Percentiles rank a stretch among this genome's conserved stretches.
Conservation (phyloP, 2,113 vertebrate genomes). For the Nerophis ophidion region DNA sequence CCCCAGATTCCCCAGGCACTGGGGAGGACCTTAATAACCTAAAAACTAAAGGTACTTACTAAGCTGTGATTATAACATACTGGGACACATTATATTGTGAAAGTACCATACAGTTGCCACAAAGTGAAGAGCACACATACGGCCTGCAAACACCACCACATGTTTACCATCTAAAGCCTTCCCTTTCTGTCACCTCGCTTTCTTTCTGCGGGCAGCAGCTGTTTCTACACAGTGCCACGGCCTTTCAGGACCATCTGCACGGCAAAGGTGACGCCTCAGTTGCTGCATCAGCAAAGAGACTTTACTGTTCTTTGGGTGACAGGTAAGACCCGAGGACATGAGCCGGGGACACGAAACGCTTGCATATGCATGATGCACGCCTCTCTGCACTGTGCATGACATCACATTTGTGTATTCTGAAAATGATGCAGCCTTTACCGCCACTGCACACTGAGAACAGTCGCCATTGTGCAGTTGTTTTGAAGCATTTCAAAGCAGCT, state of each 20-base stretch:
- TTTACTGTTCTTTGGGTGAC: constrained; percentile 38
- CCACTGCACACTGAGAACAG: constrained; percentile 20
- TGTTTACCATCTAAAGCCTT: constrained; percentile 6
- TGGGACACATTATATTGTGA: no score
- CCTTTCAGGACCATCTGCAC: constrained; percentile 44
- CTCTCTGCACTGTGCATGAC: background rate
- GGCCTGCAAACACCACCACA: constrained; percentile 1
- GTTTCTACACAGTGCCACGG: constrained; percentile 13
- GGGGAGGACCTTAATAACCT: no score
- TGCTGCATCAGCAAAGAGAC: constrained; percentile 38
- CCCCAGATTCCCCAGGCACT: no score
- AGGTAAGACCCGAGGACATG: constrained; percentile 30
- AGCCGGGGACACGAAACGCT: background rate
- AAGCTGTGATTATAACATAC: no score
- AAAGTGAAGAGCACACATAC: background rate
- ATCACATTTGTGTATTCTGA: background rate
- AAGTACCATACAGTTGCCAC: no score
- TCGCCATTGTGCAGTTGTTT: constrained; percentile 11
- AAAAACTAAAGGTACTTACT: no score
- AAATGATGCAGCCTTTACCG: background rate
- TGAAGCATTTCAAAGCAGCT: constrained; percentile 47
- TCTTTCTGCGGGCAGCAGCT: constrained; percentile 29
- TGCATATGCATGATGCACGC: constrained; percentile 11
- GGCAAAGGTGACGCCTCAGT: constrained; percentile 26
- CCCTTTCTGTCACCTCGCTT: constrained; percentile 1